Base-by-base conservation (phyloP, 2,888 invertebrate genomes). In the Acleris cristana region DNA sequence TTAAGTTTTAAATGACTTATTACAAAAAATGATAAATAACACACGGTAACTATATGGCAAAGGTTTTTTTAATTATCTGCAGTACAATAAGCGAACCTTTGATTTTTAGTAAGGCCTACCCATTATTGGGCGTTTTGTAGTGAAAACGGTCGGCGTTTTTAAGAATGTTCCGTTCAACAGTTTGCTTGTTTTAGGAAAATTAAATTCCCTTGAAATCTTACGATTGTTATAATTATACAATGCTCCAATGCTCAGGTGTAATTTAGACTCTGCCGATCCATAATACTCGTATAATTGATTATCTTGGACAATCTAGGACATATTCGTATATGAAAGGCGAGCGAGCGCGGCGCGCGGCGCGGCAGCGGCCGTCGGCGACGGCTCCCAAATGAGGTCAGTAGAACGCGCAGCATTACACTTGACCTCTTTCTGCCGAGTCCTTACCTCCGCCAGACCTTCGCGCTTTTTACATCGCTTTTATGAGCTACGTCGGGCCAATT, bases 391-490 rank as follows among this genome's bases (percentile, higher is more conserved):
- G 91, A 92, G 92, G 92, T 89, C 88, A 92, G 90, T 92, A 84
- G 91, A 91, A 89, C 92, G 84, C 89, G 87, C 87, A 81, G 87
- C 87, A 89, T 89, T 92, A 91, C 92, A 92, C 92, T 92, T 92
- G 92, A 92, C 92, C 92, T 90, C 92, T 92, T 92, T 92, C 81
- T 79, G 85, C 75, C 77, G 86, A 92, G 92, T 92, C 92, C 92
- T 92, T 90, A 92, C 91, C 90, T 90, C 90, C 87, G 84, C 89
- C 89, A 90, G 92, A 89, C 91, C 92, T 92, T 92, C 92, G 89
- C 87, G 88, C 88, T 89, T 90, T 92, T 92, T 90, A 91, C 91
- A 91, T 84, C 82, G 88, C 87, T 90, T 89, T 90, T 91, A 89
- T 83, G 89, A 91, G 90, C 89, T 91, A 91, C 90, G 91, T 89